Evolutionary conservation across 2,888 invertebrate genomes (phyloP), one percentile per base, ranked within the genome.

Genomic region (Brachypalpus laphriformis): DNA sequence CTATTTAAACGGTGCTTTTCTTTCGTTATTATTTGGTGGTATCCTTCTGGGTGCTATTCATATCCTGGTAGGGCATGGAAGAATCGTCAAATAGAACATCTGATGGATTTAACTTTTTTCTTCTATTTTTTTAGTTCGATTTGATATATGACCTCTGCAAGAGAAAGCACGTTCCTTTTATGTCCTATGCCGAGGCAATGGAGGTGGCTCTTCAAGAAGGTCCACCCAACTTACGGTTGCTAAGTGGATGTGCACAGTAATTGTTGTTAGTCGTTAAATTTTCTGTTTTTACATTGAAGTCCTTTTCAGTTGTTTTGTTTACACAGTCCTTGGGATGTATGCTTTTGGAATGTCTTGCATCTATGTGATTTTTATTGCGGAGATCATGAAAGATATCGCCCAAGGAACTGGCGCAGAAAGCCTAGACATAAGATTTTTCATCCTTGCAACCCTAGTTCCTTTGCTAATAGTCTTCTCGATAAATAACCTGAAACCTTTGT

Each of bases 271-370:
- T 59, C 3, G n/a, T 37, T 37, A 2, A 18, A n/a, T n/a, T 86
- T 87, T 92, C 34, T 37, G 2, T 11, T 37, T 37, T 8, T 3
- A 40, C n/a, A 40, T 3, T 40, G 37, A 4, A 40, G 2, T 16
- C 6, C n/a, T 7, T 47, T 20, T 16, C 93, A 96, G 96, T 74
- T 94, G 94, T 85, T 93, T 94, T 88, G 95, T 97, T 87, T 96
- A 97, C 90, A 92, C 94, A 89, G 96, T 96, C 90, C 93, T 97
- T 54, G 95, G 97, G 66, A 93, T 98, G 63, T 98, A 98, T 91
- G 94, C 99, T 91, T 93, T 98, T 88, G 99, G 99, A 5, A 98
- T 99, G 91, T 99, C 98, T 92, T 98, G 98, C 91, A 98, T 98
- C 0, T 99, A 99, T 92, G 95, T 98, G 66, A 96, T 98, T 8